Evolutionary conservation across 1,140 invertebrate genomes (phyloP), one percentile per base, ranked within the genome.

Genomic region (Ylistrum balloti): DNA sequence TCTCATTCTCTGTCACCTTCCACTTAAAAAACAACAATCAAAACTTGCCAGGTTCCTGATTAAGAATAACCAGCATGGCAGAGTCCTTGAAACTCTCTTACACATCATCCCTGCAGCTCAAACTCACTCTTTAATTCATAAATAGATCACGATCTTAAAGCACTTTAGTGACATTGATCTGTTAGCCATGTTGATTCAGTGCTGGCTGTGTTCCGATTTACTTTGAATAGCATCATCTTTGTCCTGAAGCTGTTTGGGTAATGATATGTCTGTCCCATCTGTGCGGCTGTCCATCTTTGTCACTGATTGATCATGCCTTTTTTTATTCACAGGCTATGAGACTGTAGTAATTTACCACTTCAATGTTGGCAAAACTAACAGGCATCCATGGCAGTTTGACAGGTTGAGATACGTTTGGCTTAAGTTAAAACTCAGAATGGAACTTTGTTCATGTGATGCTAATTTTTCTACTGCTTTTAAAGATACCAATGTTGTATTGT

Each of bases 231-330:
- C 7, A 74, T 74, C n/a, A 74, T 74, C 22, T n/a, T 74, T 74
- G 56, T 74, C 56, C 56, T 74, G 56, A n/a, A 28, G 56, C 56
- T 74, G 56, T 45, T 45, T 45, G 9, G 41, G 41, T 74, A 74
- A 74, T 74, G 56, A 74, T 74, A 74, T 28, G 56, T 74, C 56
- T 74, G 56, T 28, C 0, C 22, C 56, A 74, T 74, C 56, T 74
- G 56, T 74, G n/a, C n/a, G 0, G n/a, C 56, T 74, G 56, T 74
- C 56, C n/a, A 74, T 74, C 56, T 74, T 74, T n/a, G 17, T 74
- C 56, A 74, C 22, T 5, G 41, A 45, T 45, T 45, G 41, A 74
- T 74, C n/a, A 1, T 28, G 56, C n/a, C 56, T 28, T n/a, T 28
- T n/a, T 74, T 74, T 74, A 74, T 74, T 28, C 56, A 74, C 56